Evolutionary conservation across 2,113 vertebrate genomes (phyloP).

Genomic region (Colius striatus): DNA sequence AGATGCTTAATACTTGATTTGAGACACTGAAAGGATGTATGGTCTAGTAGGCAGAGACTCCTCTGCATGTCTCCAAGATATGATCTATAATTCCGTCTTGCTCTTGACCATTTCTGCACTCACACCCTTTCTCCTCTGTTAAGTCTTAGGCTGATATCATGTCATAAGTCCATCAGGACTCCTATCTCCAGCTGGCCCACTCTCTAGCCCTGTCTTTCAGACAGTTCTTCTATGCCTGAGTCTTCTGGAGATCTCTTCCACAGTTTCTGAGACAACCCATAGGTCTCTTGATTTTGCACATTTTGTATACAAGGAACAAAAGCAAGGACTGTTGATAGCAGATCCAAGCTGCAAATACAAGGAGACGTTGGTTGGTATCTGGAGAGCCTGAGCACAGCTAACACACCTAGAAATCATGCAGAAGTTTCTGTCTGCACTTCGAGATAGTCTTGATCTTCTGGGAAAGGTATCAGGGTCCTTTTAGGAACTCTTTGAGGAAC

Average conservation of each 20-base stretch:
- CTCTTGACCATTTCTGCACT: not conserved
- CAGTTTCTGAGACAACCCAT: not conserved
- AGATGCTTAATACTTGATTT: not conserved
- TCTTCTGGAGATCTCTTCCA: not conserved
- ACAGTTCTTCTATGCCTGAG: not conserved
- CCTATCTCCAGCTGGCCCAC: fast-evolving
- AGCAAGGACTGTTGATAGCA: not conserved
- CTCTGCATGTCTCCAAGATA: not conserved
- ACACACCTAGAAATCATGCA: not conserved
- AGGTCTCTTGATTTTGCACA: not conserved
- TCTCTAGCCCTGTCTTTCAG: not conserved
- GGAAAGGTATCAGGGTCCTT: not conserved
- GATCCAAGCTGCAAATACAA: not conserved
- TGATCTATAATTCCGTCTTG: not conserved
- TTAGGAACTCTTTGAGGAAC: not conserved
- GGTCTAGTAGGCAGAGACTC: not conserved
- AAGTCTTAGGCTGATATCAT: not conserved
- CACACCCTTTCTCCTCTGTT: not conserved
- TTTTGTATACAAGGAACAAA: not conserved
- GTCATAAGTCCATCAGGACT: not conserved
- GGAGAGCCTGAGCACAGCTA: not conserved
- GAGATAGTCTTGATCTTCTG: not conserved
- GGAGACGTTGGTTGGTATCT: not conserved
- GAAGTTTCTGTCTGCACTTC: not conserved
- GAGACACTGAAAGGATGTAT: not conserved